Evolutionary conservation across 2,797 vertebrate genomes (phyloP).

Genomic region (Enteromius afrohamiltoni): DNA sequence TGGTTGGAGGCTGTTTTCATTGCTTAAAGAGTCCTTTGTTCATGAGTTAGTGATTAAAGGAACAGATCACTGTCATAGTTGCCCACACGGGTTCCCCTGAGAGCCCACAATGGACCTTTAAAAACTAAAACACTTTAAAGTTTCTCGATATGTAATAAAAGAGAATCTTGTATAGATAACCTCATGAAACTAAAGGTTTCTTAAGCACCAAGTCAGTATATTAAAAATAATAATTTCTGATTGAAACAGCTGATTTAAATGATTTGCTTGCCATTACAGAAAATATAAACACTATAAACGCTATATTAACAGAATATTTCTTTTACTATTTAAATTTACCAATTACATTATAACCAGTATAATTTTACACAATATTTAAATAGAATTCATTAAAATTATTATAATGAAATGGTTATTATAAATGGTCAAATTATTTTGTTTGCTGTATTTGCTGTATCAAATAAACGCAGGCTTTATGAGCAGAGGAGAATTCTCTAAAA

Average conservation of each 20-base stretch:
- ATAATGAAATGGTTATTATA: too few relatives aligned
- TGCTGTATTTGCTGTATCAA: not conserved
- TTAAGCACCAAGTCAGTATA: not conserved
- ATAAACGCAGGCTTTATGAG: not conserved
- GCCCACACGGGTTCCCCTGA: constrained; percentile 28
- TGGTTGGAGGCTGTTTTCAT: constrained; percentile 25
- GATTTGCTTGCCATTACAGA: not conserved
- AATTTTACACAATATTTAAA: not conserved
- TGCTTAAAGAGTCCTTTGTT: constrained; percentile 34
- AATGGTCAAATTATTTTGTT: not conserved
- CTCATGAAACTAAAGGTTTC: not conserved
- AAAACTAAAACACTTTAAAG: not conserved
- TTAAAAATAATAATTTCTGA: not conserved
- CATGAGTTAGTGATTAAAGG: constrained; percentile 47
- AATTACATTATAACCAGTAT: too few relatives aligned
- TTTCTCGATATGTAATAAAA: not conserved
- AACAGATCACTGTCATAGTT: constrained; percentile 12
- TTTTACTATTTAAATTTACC: too few relatives aligned
- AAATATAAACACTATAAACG: not conserved
- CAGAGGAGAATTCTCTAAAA: not conserved
- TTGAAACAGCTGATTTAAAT: not conserved
- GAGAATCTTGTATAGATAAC: not conserved
- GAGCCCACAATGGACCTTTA: constrained; percentile 31
- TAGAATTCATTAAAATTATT: too few relatives aligned
- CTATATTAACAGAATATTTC: not conserved